Percentiles rank a stretch among this genome's conserved stretches.
phyloP scores from a whole-genome alignment of 2,113 vertebrate genomes.

The Chionodraco myersi region DNA sequence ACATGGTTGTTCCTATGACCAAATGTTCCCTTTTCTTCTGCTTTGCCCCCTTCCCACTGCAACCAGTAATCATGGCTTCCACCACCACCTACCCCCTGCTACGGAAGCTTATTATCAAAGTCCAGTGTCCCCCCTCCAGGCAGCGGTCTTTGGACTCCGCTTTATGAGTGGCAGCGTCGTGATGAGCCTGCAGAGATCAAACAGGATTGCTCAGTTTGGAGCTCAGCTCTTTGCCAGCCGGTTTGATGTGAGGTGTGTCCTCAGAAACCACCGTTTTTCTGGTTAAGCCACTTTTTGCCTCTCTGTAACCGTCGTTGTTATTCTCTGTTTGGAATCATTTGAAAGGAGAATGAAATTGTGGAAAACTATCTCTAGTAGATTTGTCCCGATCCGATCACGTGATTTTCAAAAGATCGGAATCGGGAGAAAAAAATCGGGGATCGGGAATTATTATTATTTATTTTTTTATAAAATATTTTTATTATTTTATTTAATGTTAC shows the following conservation, averaged over 20 bases:
- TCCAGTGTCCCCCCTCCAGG: conserved; percentile 45
- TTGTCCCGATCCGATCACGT: too few species aligned
- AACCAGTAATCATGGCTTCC: conserved; percentile 36
- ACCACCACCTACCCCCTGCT: conserved; percentile 18
- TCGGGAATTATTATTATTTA: too few species aligned
- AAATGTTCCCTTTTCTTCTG: background rate
- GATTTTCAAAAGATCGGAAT: too few species aligned
- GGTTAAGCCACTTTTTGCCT: background rate
- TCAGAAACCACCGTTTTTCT: conserved; percentile 2
- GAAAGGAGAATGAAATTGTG: background rate
- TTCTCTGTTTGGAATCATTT: background rate
- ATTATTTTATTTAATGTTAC: too few species aligned
- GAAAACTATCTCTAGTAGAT: background rate
- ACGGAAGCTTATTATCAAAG: conserved; percentile 61
- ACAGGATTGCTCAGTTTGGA: conserved; percentile 35
- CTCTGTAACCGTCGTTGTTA: background rate
- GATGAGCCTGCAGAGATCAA: conserved; percentile 54
- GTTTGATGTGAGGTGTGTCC: conserved; percentile 34
- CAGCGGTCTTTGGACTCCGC: conserved; percentile 37
- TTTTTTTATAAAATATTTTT: too few species aligned
- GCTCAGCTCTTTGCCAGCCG: conserved; percentile 7
- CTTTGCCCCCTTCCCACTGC: background rate
- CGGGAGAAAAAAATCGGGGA: too few species aligned
- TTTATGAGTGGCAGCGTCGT: conserved; percentile 43
- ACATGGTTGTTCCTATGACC: conserved; percentile 4